These are phyloP conservation scores for Miltochrista miniata DNA, from an alignment of 2,888 invertebrate species.

Conservation along the genomic window DNA sequence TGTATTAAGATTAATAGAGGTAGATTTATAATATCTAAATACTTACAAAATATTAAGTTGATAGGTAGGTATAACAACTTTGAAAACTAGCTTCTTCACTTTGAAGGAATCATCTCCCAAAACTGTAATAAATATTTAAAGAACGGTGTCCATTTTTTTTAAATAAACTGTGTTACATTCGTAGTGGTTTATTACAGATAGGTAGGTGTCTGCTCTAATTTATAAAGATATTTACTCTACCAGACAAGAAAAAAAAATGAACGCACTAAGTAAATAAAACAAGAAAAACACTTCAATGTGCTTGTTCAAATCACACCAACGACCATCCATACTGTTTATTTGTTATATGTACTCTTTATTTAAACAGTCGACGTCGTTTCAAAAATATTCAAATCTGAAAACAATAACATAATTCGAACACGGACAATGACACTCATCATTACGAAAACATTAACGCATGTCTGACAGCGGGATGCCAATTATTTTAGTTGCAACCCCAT, in stretches of 20 bases:
- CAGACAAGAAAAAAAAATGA: not conserved
- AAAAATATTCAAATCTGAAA: constrained; percentile 65
- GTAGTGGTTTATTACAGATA: too few species aligned
- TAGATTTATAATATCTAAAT: too few species aligned
- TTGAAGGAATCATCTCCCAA: too few species aligned
- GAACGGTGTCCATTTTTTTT: too few species aligned
- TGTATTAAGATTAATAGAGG: constrained; percentile 6
- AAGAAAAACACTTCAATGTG: not conserved
- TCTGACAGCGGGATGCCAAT: constrained; percentile 79
- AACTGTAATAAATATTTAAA: too few species aligned
- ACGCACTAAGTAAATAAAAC: not conserved
- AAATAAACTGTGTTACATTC: too few species aligned
- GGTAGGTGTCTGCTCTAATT: too few species aligned
- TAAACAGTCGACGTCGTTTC: constrained; percentile 47
- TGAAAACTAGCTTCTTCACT: too few species aligned
- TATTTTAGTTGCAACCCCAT: constrained; percentile 77
- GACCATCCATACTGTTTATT: constrained; percentile 41
- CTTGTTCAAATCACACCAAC: not conserved
- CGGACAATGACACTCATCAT: constrained; percentile 73
- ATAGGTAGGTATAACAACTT: too few species aligned
- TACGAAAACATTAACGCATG: constrained; percentile 79
- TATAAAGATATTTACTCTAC: too few species aligned
- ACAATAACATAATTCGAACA: constrained; percentile 66
- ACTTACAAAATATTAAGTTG: too few species aligned
- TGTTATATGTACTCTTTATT: constrained; percentile 43